These are phyloP conservation scores for Hiodon tergisus DNA, from an alignment of 2,113 vertebrate species.

Conservation along the genomic window DNA sequence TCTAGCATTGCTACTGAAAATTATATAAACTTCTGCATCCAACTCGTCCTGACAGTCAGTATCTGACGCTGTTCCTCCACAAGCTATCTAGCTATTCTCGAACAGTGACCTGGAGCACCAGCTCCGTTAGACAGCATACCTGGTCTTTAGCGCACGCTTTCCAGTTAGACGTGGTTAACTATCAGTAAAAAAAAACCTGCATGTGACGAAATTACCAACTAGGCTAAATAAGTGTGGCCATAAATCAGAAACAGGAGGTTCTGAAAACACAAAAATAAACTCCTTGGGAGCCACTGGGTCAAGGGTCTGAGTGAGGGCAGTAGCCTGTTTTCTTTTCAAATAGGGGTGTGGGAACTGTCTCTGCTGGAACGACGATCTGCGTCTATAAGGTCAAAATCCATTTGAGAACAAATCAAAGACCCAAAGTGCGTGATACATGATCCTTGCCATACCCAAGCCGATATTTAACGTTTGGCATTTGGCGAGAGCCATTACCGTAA, in stretches of 20 bases:
- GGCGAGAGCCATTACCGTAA: conserved; percentile 9
- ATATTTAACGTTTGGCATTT: conserved; percentile 14
- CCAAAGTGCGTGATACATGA: background rate
- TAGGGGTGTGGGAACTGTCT: background rate
- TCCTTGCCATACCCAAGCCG: background rate
- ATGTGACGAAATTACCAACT: background rate
- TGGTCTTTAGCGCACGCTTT: background rate
- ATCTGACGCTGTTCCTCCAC: too few species aligned
- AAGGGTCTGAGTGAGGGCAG: conserved; percentile 5
- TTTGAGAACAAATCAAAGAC: background rate
- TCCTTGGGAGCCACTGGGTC: background rate
- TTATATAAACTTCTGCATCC: background rate
- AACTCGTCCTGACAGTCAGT: too few species aligned
- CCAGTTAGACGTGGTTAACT: background rate
- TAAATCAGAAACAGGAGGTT: conserved; percentile 15
- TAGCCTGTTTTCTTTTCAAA: background rate
- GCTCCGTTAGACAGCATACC: background rate
- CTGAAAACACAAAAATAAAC: conserved; percentile 2
- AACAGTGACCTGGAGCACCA: background rate
- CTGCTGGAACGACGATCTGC: too few species aligned
- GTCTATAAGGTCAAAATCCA: background rate
- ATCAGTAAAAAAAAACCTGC: background rate
- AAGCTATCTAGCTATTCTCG: background rate
- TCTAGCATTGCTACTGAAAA: background rate
- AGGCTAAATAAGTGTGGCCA: conserved; percentile 27